These are phyloP conservation scores for Hycleus phaleratus DNA, from an alignment of 1,140 invertebrate genomes.

Conservation along the genomic window DNA sequence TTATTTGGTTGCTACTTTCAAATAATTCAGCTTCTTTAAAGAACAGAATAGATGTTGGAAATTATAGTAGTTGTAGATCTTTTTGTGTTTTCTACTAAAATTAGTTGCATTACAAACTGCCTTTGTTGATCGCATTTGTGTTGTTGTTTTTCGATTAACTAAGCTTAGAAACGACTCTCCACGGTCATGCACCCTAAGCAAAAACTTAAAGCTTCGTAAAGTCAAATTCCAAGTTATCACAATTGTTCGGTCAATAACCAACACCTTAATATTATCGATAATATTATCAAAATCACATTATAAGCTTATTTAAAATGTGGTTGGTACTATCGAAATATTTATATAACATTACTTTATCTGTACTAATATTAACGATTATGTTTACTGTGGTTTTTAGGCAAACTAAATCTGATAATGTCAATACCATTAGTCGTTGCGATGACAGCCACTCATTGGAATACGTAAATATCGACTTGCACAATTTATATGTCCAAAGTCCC, in stretches of 20 bases:
- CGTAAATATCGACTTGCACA: slow-evolving; percentile 13
- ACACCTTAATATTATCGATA: too few relatives aligned
- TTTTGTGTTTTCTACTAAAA: slow-evolving; percentile 8
- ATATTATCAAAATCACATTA: too few relatives aligned
- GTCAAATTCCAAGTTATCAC: too few relatives aligned
- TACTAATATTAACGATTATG: slow-evolving; percentile 12
- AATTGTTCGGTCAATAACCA: too few relatives aligned
- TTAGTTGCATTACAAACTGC: slow-evolving; percentile 8
- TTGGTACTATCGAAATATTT: slow-evolving; percentile 3
- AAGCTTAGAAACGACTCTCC: slow-evolving; percentile 1
- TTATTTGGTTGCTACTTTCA: background rate
- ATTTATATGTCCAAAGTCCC: background rate
- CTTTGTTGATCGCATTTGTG: slow-evolving; percentile 10
- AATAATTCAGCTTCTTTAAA: slow-evolving; percentile 3
- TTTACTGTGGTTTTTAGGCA: slow-evolving; percentile 18
- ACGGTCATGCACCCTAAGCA: too few relatives aligned
- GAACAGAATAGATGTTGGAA: slow-evolving; percentile 12
- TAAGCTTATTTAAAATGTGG: too few relatives aligned
- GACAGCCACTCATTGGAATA: slow-evolving; percentile 21
- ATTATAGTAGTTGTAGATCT: slow-evolving; percentile 9
- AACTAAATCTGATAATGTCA: slow-evolving; percentile 16
- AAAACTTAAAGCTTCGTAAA: too few relatives aligned
- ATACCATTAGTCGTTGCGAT: slow-evolving; percentile 22
- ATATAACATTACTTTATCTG: slow-evolving; percentile 11
- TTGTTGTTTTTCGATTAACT: slow-evolving; percentile 11